phyloP scores from a whole-genome alignment of 2,113 vertebrate species.

The Lipotes vexillifer region DNA sequence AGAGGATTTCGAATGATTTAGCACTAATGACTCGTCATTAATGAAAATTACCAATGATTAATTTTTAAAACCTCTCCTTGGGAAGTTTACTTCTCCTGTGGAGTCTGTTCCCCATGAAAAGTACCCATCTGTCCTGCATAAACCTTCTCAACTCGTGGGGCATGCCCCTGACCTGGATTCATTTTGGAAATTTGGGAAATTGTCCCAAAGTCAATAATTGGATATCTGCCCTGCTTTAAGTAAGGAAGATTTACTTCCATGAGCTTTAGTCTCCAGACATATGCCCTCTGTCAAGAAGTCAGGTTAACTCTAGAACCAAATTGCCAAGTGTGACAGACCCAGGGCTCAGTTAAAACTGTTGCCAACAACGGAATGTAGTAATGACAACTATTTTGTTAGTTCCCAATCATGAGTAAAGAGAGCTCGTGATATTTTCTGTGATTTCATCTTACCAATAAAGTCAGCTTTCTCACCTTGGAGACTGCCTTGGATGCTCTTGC shows the following conservation, averaged over 20 bases:
- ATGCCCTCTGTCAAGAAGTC: not conserved
- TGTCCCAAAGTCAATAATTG: not conserved
- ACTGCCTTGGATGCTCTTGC: not conserved
- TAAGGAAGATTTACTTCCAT: not conserved
- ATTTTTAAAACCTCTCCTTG: conserved; percentile 53
- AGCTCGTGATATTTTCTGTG: not conserved
- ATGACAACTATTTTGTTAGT: not conserved
- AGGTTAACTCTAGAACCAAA: not conserved
- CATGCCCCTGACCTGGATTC: not conserved
- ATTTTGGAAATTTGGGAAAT: not conserved
- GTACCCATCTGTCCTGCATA: not conserved
- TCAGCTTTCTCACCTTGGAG: not conserved
- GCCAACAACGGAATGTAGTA: not conserved
- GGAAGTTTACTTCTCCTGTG: not conserved
- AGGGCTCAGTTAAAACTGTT: not conserved
- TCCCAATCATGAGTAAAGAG: not conserved
- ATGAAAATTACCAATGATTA: conserved; percentile 54
- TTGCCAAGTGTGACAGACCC: not conserved
- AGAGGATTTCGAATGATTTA: conserved; percentile 59
- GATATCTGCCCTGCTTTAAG: not conserved
- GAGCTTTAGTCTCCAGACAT: not conserved
- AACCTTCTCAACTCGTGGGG: not conserved
- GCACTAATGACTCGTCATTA: conserved; percentile 62
- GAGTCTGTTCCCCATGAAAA: not conserved
- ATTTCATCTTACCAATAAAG: not conserved